These are phyloP conservation scores for Brachyhypopomus occidentalis DNA, from an alignment of 2,113 vertebrate species.

Conservation along the genomic window DNA sequence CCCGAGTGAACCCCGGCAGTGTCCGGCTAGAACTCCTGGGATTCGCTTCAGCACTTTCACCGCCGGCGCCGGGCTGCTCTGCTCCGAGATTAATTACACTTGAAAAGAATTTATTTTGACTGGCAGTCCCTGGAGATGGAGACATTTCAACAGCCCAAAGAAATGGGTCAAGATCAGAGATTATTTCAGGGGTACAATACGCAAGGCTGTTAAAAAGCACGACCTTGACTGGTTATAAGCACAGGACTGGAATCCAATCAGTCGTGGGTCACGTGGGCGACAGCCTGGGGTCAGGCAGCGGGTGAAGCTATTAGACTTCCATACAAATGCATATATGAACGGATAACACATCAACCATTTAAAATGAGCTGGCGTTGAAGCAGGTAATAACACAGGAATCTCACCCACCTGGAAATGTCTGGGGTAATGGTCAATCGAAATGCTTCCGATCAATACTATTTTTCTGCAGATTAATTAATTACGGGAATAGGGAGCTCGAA, in stretches of 20 bases:
- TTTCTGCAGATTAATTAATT: background rate
- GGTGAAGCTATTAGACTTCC: background rate
- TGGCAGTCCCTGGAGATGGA: constrained; percentile 27
- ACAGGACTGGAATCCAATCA: constrained; percentile 17
- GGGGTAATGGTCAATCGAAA: background rate
- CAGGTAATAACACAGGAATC: constrained; percentile 7
- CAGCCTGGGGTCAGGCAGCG: background rate
- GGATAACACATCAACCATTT: constrained; percentile 11
- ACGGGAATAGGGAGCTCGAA: background rate
- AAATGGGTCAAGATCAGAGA: constrained; percentile 27
- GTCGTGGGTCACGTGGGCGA: background rate
- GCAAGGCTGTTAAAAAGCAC: background rate
- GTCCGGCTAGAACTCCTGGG: constrained; percentile 54
- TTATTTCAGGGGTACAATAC: background rate
- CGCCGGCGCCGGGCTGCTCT: background rate
- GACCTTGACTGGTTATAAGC: background rate
- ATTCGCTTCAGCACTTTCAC: constrained; percentile 14
- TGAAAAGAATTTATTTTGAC: constrained; percentile 69
- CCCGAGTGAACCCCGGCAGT: constrained; percentile 52
- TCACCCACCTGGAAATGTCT: background rate
- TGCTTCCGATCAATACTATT: background rate
- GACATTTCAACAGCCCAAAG: constrained; percentile 7
- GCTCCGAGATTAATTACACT: constrained; percentile 69
- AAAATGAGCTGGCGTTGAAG: background rate
- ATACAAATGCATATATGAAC: constrained; percentile 5